Evolutionary conservation across 2,797 vertebrate species (phyloP).

Genomic region (Crenuchus spilurus): DNA sequence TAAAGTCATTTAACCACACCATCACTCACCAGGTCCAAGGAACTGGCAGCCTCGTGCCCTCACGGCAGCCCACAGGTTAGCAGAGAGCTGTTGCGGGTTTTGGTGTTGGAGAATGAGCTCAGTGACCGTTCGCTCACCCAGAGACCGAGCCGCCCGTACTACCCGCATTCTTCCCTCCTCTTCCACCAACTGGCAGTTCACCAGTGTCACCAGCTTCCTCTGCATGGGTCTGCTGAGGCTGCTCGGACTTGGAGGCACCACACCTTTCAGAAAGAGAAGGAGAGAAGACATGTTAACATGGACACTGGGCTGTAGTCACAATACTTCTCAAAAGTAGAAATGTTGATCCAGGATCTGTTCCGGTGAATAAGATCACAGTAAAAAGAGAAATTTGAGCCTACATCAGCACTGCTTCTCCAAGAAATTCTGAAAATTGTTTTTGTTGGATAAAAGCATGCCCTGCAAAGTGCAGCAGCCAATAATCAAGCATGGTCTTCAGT

Average conservation of each 20-base stretch:
- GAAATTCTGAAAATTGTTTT: too few species aligned
- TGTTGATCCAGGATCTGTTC: too few species aligned
- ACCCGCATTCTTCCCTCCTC: conserved; percentile 92
- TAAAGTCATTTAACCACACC: too few species aligned
- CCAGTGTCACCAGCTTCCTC: conserved; percentile 93
- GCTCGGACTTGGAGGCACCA: conserved; percentile 86
- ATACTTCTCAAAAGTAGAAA: too few species aligned
- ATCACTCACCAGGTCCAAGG: conserved; percentile 92
- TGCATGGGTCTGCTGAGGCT: conserved; percentile 96
- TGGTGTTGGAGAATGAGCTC: conserved; percentile 96
- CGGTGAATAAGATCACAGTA: too few species aligned
- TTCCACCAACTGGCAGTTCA: conserved; percentile 95
- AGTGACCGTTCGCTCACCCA: conserved; percentile 92
- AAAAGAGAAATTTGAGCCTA: too few species aligned
- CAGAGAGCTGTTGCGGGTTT: conserved; percentile 95
- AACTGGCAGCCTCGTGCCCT: conserved; percentile 95
- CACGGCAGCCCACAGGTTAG: conserved; percentile 95
- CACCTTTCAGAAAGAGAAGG: conserved; percentile 71
- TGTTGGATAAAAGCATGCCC: too few species aligned
- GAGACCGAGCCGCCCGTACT: conserved; percentile 88
- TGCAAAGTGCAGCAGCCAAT: too few species aligned
- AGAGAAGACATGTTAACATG: too few species aligned
- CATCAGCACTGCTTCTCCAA: too few species aligned
- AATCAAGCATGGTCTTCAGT: too few species aligned
- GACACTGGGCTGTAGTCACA: too few species aligned